Percentiles rank a stretch among this genome's conserved stretches.
phyloP scores from a whole-genome alignment of 23 tunicate genomes.

The Corella eumyota region DNA sequence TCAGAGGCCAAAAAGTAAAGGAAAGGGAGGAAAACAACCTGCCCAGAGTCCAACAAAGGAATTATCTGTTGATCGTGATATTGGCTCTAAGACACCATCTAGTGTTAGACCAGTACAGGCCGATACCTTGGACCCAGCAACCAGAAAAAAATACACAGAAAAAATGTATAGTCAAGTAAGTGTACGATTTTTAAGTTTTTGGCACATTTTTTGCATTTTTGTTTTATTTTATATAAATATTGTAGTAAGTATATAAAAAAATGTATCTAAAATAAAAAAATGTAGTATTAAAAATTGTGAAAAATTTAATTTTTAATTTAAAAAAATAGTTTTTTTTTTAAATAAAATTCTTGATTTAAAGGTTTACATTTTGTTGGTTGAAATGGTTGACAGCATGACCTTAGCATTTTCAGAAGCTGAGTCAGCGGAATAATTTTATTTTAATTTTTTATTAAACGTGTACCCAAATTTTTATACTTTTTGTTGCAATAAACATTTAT shows the following conservation, averaged over 20 bases:
- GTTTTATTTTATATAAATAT: not conserved
- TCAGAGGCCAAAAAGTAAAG: constrained; percentile 81
- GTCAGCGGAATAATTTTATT: no score
- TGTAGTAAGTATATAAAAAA: no score
- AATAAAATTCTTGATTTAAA: not conserved
- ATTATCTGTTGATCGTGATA: constrained; percentile 38
- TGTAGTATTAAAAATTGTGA: no score
- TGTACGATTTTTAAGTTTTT: not conserved
- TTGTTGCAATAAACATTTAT: no score
- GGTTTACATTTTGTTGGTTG: constrained; percentile 33
- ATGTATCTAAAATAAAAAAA: no score
- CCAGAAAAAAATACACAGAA: constrained; percentile 59
- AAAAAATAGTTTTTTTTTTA: not conserved
- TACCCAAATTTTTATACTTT: no score
- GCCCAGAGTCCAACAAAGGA: constrained; percentile 61
- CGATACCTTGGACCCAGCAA: constrained; percentile 48
- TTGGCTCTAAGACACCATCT: constrained; percentile 53
- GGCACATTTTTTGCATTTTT: not conserved
- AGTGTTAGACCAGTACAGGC: constrained; percentile 28
- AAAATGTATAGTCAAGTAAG: constrained; percentile 70
- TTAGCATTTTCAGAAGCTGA: constrained; percentile 25
- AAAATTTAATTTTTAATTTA: not conserved
- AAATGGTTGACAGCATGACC: constrained; percentile 44
- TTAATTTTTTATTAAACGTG: no score
- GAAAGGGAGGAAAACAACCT: constrained; percentile 30